Evolutionary conservation across 2,113 vertebrate species (phyloP).

Genomic region (Salvelinus fontinalis): DNA sequence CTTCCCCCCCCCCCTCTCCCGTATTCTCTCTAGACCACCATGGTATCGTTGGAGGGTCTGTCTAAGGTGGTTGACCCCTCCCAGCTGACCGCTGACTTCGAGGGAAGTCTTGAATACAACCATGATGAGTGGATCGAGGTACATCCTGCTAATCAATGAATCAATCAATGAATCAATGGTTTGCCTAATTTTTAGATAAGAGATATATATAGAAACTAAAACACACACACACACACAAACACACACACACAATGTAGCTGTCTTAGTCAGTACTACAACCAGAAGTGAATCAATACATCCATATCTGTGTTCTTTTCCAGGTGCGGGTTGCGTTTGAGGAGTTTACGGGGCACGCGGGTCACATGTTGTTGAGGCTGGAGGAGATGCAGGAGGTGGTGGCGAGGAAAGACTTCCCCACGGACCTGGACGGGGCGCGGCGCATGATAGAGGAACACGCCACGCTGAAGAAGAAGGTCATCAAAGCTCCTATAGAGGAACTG

Average conservation of each 20-base stretch:
- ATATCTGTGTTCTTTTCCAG: constrained; percentile 27
- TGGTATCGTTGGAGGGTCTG: constrained; percentile 98
- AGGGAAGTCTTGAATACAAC: constrained; percentile 98
- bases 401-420: constrained; percentile 94
- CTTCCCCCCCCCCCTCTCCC: constrained; percentile 8
- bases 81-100: constrained; percentile 95
- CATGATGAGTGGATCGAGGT: constrained; percentile 98
- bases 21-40: constrained; percentile 83
- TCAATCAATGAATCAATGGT: neutral
- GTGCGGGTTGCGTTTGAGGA: constrained; percentile 97
- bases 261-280: too few species aligned
- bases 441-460: constrained; percentile 97
- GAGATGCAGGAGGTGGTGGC: constrained; percentile 96
- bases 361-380: constrained; percentile 92
- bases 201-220: too few species aligned
- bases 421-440: constrained; percentile 90
- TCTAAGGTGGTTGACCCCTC: constrained; percentile 98
- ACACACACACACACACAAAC: too few species aligned
- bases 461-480: constrained; percentile 96
- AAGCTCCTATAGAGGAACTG: constrained; percentile 96
- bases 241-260: too few species aligned
- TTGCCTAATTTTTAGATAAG: too few species aligned
- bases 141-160: neutral
- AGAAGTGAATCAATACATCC: neutral
- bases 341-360: constrained; percentile 93